phyloP scores from a whole-genome alignment of 2,888 invertebrate species.

The Epistrophe eligans region DNA sequence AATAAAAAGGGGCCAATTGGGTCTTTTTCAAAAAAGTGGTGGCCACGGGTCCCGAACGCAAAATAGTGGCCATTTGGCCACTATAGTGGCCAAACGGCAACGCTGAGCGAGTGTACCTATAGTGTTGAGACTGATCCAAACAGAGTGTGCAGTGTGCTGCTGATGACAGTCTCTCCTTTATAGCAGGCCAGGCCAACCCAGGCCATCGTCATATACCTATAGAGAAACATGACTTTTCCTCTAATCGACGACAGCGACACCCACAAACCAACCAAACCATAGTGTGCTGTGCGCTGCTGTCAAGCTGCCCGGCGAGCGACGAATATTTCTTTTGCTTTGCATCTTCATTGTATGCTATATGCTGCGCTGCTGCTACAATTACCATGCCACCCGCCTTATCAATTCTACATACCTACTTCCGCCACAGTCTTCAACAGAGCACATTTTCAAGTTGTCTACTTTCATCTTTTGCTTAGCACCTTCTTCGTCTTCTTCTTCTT shows the following conservation, averaged over 20 bases:
- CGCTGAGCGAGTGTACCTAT: too few species aligned
- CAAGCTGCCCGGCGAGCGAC: slow-evolving; percentile 49
- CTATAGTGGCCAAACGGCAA: too few species aligned
- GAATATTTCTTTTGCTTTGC: slow-evolving; percentile 44
- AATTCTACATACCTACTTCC: slow-evolving; percentile 42
- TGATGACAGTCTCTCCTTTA: slow-evolving; percentile 34
- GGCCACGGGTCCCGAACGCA: too few species aligned
- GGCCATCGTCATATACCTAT: background rate
- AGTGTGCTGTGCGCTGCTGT: background rate
- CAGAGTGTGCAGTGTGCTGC: background rate
- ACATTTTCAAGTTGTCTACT: slow-evolving; percentile 30
- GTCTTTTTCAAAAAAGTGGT: too few species aligned
- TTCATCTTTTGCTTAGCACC: slow-evolving; percentile 33
- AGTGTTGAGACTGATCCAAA: slow-evolving; percentile 16
- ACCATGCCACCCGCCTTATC: slow-evolving; percentile 34
- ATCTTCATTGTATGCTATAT: slow-evolving; percentile 26
- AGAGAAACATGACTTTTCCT: slow-evolving; percentile 30
- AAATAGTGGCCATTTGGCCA: too few species aligned
- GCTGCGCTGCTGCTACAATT: background rate
- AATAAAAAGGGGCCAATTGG: too few species aligned
- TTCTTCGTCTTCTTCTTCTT: slow-evolving; percentile 16
- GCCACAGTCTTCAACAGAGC: slow-evolving; percentile 17
- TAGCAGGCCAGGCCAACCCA: slow-evolving; percentile 1
- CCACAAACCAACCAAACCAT: slow-evolving; percentile 36
- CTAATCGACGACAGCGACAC: slow-evolving; percentile 18